Conservation (phyloP, 2,797 vertebrate species). For the Sebastes aleutianus region DNA sequence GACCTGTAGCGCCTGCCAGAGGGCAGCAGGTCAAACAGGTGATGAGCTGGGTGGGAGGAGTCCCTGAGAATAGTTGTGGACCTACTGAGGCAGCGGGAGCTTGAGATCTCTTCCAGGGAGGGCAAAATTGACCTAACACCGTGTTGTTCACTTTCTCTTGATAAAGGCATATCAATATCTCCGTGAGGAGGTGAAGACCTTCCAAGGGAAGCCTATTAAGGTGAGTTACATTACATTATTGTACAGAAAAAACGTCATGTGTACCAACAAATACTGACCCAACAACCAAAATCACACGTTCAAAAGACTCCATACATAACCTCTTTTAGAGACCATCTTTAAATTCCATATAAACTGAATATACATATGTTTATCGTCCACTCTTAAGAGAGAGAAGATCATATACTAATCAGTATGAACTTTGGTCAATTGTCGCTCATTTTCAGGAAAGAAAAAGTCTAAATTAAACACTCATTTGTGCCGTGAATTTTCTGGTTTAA, state of each 20-base stretch:
- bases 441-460: not conserved
- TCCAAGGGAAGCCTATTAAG: conserved; percentile 99
- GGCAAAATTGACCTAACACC: not conserved
- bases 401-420: not conserved
- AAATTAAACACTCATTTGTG: not conserved
- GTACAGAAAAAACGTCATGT: not conserved
- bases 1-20: too few species aligned
- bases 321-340: not conserved
- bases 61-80: too few species aligned
- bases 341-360: not conserved
- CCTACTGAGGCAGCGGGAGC: too few species aligned
- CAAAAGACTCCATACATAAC: too few species aligned
- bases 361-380: not conserved
- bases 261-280: not conserved
- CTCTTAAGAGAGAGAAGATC: rapidly evolving
- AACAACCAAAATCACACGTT: not conserved
- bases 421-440: not conserved
- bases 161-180: conserved; percentile 96
- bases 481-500: not conserved
- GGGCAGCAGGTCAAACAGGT: too few species aligned
- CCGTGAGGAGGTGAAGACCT: conserved; percentile 98
- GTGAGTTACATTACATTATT: conserved; percentile 66
- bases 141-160: not conserved
- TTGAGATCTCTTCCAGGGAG: too few species aligned
- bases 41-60: too few species aligned